These are phyloP conservation scores for Luscinia luscinia DNA, from an alignment of 2,797 vertebrate genomes.

Conservation along the genomic window DNA sequence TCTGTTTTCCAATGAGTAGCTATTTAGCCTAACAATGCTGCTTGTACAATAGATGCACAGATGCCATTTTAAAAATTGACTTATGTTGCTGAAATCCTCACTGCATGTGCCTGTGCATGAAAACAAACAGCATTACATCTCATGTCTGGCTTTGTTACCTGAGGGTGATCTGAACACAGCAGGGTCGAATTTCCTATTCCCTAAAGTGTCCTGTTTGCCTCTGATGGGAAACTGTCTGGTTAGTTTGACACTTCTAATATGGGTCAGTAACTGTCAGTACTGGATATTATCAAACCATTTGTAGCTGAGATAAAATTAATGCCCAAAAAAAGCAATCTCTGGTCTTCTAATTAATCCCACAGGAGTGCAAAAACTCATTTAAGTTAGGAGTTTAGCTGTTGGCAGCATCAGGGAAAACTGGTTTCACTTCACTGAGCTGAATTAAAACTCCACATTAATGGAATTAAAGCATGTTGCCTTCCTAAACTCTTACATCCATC, in stretches of 20 bases:
- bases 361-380: conserved; percentile 60
- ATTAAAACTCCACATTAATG: conserved; percentile 56
- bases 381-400: conserved; percentile 41
- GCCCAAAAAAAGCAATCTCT: conserved; percentile 13
- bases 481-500: conserved; percentile 31
- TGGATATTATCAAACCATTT: conserved; percentile 38
- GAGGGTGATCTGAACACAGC: background rate
- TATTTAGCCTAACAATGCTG: background rate
- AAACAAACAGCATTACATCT: background rate
- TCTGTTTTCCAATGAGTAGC: background rate
- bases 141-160: background rate
- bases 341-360: conserved; percentile 62
- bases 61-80: background rate
- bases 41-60: background rate
- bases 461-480: conserved; percentile 31
- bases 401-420: conserved; percentile 27
- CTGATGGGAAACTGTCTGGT: background rate
- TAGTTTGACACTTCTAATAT: conserved; percentile 15
- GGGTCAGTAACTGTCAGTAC: conserved; percentile 3
- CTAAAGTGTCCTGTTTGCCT: background rate
- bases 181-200: background rate
- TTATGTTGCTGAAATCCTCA: background rate
- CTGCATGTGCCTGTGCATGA: conserved; percentile 6
- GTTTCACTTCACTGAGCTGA: conserved; percentile 51
- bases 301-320: conserved; percentile 21